These are phyloP conservation scores for Megalops atlanticus DNA, from an alignment of 2,113 vertebrate genomes.

Conservation along the genomic window DNA sequence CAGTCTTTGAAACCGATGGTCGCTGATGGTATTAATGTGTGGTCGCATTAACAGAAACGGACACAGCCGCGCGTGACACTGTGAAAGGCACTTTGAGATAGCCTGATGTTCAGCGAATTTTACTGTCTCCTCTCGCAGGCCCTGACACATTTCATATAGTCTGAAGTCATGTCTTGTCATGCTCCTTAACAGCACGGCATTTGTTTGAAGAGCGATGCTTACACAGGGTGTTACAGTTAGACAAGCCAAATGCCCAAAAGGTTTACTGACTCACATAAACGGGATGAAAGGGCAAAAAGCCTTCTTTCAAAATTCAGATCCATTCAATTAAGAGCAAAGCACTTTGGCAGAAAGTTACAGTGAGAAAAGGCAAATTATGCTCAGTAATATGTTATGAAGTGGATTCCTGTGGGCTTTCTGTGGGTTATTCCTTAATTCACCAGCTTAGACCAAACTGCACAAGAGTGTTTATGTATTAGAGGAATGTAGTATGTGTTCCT, in stretches of 20 bases:
- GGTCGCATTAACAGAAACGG: not conserved
- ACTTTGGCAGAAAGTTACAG: not conserved
- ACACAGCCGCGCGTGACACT: not conserved
- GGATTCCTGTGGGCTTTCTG: not conserved
- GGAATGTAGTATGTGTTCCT: not conserved
- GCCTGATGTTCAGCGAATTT: not conserved
- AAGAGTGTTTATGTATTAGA: not conserved
- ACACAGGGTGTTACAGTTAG: constrained; percentile 7
- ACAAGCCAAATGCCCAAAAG: not conserved
- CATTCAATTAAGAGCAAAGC: constrained; percentile 2
- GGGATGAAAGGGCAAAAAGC: not conserved
- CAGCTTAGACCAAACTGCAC: not conserved
- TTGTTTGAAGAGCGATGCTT: constrained; percentile 54
- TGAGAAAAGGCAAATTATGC: not conserved
- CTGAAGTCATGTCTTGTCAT: constrained; percentile 54
- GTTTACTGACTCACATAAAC: not conserved
- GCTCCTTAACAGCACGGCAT: constrained; percentile 42
- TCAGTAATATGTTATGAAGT: not conserved
- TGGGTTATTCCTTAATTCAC: not conserved
- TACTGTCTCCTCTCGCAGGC: constrained; percentile 21
- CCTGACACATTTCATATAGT: constrained; percentile 48
- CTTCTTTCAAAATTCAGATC: not conserved
- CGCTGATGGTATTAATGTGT: not conserved
- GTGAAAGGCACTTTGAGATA: not conserved
- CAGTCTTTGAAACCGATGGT: too few relatives aligned